Percentiles rank a stretch among this genome's conserved stretches.
phyloP scores from a whole-genome alignment of 2,797 vertebrate genomes.

The Denticeps clupeoides region DNA sequence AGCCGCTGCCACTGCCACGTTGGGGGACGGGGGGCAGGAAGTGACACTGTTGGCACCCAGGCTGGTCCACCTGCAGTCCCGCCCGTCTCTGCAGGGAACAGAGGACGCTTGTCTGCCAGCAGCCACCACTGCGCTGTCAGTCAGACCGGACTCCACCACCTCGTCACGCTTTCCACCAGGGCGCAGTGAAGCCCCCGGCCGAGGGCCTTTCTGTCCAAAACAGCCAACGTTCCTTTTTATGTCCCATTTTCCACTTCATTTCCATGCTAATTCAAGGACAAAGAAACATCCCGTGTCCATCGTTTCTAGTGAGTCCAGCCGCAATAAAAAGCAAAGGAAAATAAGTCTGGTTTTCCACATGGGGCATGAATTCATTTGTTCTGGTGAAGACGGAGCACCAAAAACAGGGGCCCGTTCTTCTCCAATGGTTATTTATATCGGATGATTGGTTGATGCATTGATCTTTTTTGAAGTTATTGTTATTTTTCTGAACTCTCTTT shows the following conservation, averaged over 20 bases:
- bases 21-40: slow-evolving; percentile 62
- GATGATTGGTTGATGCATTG: not conserved
- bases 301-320: slow-evolving; percentile 54
- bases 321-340: slow-evolving; percentile 26
- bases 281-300: slow-evolving; percentile 49
- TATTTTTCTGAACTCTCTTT: not conserved
- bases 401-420: not conserved
- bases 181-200: too few species aligned
- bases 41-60: slow-evolving; percentile 27
- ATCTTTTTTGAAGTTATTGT: not conserved
- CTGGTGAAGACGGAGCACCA: not conserved
- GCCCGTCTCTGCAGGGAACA: slow-evolving; percentile 61
- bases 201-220: slow-evolving; percentile 53
- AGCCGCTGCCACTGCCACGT: too few species aligned
- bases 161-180: too few species aligned
- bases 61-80: not conserved
- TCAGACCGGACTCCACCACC: too few species aligned
- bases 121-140: too few species aligned
- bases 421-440: not conserved
- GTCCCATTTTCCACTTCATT: slow-evolving; percentile 54
- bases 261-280: slow-evolving; percentile 55
- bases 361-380: too few species aligned
- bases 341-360: not conserved
- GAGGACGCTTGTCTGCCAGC: too few species aligned
- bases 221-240: slow-evolving; percentile 54